phyloP scores from a whole-genome alignment of 2,888 invertebrate genomes.

The Drosophila aldrichi region DNA sequence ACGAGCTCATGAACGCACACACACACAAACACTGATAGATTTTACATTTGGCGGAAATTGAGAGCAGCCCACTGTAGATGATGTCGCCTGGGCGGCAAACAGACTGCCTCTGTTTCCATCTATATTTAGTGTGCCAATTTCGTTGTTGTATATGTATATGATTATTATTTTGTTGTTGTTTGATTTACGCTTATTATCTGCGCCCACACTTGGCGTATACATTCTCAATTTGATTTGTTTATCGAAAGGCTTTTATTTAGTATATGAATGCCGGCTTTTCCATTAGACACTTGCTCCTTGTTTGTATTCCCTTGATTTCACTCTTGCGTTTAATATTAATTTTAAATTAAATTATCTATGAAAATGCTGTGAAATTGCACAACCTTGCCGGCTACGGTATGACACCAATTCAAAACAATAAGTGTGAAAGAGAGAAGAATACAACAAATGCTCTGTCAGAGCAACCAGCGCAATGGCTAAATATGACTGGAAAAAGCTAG shows the following conservation, averaged over 20 bases:
- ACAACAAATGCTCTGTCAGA: not conserved
- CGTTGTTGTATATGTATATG: not conserved
- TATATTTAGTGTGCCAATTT: slow-evolving; percentile 42
- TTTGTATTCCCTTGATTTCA: not conserved
- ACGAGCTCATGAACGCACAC: not conserved
- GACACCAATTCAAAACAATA: not conserved
- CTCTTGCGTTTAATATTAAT: not conserved
- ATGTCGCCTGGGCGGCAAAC: slow-evolving; percentile 62
- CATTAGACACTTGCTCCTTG: not conserved
- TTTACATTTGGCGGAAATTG: slow-evolving; percentile 51
- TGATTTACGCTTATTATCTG: slow-evolving; percentile 51
- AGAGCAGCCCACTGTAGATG: slow-evolving; percentile 51
- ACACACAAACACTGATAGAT: slow-evolving; percentile 11
- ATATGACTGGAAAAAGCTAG: not conserved
- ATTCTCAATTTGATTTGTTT: slow-evolving; percentile 2
- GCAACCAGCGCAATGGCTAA: not conserved
- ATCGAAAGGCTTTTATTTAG: slow-evolving; percentile 20
- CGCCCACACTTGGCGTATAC: slow-evolving; percentile 28
- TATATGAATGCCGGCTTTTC: slow-evolving; percentile 7
- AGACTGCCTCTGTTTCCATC: slow-evolving; percentile 42
- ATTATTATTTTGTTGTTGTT: not conserved
- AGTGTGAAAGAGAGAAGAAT: not conserved
- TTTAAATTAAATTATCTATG: not conserved
- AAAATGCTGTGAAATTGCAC: not conserved
- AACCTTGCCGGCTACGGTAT: slow-evolving; percentile 8